These are phyloP conservation scores for Poecilobothrus nobilitatus DNA, from an alignment of 2,888 invertebrate species.

Conservation along the genomic window DNA sequence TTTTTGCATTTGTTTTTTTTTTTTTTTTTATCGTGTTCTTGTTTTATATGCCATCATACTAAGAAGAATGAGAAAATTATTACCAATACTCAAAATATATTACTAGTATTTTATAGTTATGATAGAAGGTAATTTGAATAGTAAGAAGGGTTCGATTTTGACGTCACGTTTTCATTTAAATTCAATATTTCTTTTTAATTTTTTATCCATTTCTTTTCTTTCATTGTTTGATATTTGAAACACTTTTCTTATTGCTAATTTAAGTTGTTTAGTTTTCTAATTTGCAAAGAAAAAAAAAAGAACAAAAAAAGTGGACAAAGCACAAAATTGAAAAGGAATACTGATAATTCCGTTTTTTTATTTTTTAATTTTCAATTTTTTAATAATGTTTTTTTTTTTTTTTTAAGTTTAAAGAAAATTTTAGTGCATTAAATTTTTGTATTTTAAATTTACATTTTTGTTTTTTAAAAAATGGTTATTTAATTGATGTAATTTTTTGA, in stretches of 20 bases:
- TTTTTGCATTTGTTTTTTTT: background rate
- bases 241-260: too few relatives aligned
- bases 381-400: too few relatives aligned
- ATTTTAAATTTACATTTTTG: too few relatives aligned
- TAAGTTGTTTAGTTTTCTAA: too few relatives aligned
- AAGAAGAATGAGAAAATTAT: background rate
- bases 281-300: background rate
- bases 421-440: too few relatives aligned
- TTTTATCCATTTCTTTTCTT: background rate
- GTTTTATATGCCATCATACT: background rate
- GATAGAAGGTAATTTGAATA: background rate
- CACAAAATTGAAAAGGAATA: too few relatives aligned
- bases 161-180: background rate
- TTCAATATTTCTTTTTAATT: background rate
- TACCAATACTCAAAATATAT: background rate
- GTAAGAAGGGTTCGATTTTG: background rate
- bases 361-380: too few relatives aligned
- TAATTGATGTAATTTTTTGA: too few relatives aligned
- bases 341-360: too few relatives aligned
- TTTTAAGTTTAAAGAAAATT: too few relatives aligned
- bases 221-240: background rate
- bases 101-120: background rate
- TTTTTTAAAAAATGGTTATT: too few relatives aligned
- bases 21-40: too few relatives aligned
- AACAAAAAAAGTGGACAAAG: background rate